phyloP scores from a whole-genome alignment of 1,140 invertebrate species.

The Gonioctena quinquepunctata region DNA sequence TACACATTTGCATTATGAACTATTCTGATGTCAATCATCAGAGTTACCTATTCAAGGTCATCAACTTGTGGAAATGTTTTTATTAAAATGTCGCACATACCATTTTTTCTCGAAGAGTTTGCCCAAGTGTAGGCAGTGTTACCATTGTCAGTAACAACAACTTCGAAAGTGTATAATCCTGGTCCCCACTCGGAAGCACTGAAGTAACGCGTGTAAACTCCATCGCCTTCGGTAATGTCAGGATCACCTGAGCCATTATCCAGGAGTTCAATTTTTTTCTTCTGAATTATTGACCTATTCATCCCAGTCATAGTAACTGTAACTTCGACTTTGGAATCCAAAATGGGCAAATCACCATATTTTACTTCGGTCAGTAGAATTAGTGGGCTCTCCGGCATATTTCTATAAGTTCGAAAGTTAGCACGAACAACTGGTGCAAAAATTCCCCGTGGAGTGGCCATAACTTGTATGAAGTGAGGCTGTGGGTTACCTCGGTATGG shows the following conservation, averaged over 20 bases:
- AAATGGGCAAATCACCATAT: slow-evolving; percentile 58
- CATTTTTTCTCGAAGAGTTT: slow-evolving; percentile 35
- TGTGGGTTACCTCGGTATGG: slow-evolving; percentile 62
- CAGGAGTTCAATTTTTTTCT: slow-evolving; percentile 58
- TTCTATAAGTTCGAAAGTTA: slow-evolving; percentile 53
- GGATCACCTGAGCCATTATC: slow-evolving; percentile 69
- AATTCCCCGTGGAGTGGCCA: slow-evolving; percentile 55
- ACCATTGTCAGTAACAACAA: slow-evolving; percentile 57
- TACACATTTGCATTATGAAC: no score
- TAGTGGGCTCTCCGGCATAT: slow-evolving; percentile 50
- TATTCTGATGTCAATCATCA: no score
- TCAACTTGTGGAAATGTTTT: no score
- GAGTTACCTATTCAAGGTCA: no score
- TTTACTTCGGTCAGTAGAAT: slow-evolving; percentile 62
- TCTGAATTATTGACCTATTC: slow-evolving; percentile 55
- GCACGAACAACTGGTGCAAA: slow-evolving; percentile 54
- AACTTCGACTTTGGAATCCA: slow-evolving; percentile 60
- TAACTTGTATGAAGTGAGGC: slow-evolving; percentile 62
- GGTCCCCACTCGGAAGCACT: slow-evolving; percentile 56
- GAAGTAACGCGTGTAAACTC: slow-evolving; percentile 68
- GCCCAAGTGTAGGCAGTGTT: slow-evolving; percentile 58
- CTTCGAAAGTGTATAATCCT: slow-evolving; percentile 61
- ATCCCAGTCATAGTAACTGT: slow-evolving; percentile 53
- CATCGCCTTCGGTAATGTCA: slow-evolving; percentile 68
- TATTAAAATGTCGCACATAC: slow-evolving; percentile 33